Evolutionary conservation across 1,140 invertebrate species (phyloP), one percentile per base, ranked within the genome.

Genomic region (Laodelphax striatellus): DNA sequence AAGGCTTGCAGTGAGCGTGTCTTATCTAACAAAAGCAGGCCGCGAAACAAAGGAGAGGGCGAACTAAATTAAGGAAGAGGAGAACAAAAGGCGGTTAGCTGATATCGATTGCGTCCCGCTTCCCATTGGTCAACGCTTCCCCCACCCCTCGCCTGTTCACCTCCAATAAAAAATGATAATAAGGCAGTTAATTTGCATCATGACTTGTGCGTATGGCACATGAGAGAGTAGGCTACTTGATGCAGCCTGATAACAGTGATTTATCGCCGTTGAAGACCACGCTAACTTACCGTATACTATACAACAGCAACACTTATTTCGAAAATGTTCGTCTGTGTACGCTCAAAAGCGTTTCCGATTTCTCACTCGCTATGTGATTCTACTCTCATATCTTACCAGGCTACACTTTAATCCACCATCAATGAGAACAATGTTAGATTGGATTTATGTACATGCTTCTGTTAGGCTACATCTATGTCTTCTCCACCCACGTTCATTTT

Each of bases 81-180:
- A 38, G 10, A 38, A 38, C 34, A 38, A 38, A 38, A 38, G 34
- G 34, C 34, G 34, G 34, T 38, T 38, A 38, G 34, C 16, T 50
- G 46, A 50, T 50, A 50, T 50, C 21, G 46, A 50, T 50, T 50
- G 46, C 46, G 8, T 17, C 46, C 21, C 16, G 46, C 46, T 50
- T 50, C 46, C 21, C 16, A 50, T 50, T 50, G 46, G 46, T 22
- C 46, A 22, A 22, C 46, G 21, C 16, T 50, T 50, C 16, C 16
- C 46, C 46, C 21, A 19, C 46, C 46, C 16, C 11, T 50, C 21
- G 9, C 10, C 21, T 8, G 3, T 14, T 17, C 46, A 50, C 46
- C 46, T 11, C 46, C 46, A 50, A 50, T 50, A 50, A 50, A 50
- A 50, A 50, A 50, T 50, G 16, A 50, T 50, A 50, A 50, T 50